Base-by-base conservation (phyloP, 2,888 invertebrate genomes). In the Lochmaea capreae region DNA sequence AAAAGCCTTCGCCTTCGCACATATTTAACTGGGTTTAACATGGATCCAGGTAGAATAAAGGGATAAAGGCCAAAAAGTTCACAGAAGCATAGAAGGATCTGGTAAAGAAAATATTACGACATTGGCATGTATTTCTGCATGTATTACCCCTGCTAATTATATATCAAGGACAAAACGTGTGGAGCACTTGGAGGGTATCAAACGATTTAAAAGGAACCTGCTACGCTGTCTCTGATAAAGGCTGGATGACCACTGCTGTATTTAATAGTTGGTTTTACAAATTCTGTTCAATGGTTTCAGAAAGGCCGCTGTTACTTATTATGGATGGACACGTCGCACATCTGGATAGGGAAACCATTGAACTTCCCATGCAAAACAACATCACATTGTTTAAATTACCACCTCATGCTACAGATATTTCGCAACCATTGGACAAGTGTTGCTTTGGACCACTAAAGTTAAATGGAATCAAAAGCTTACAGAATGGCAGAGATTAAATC, bases 211-310 rank as follows among this genome's bases (percentile, higher is more conserved):
- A 61, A 68, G 67, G 49, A 67, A 79, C 75, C 5, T 73, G 65
- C 18, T 78, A 78, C 65, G 79, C 73, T 16, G 54, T 61, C 43
- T 79, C 77, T 54, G 76, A 76, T 2, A 79, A 77, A 70, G 77
- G 77, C n/a, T 79, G 77, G 77, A 79, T 79, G 76, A 78, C 76
- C 66, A 75, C 76, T 54, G 59, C 46, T 39, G 67, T 79, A 43
- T 79, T 79, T 57, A 71, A 76, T 54, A 54, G 58, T 33, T 78
- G 78, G 76, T 79, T 79, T 67, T 16, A 9, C 14, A 76, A 74
- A 59, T 77, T 78, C 71, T 76, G 77, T 70, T 39, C 12, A n/a
- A 26, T 75, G 65, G 72, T 78, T 42, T 8, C 59, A 12, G 46
- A 79, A 72, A 77, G 77, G 54, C 78, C 78, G 6, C 77, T 79